phyloP scores from a whole-genome alignment of 2,797 vertebrate genomes.

The Ctenopoma kingsleyae region DNA sequence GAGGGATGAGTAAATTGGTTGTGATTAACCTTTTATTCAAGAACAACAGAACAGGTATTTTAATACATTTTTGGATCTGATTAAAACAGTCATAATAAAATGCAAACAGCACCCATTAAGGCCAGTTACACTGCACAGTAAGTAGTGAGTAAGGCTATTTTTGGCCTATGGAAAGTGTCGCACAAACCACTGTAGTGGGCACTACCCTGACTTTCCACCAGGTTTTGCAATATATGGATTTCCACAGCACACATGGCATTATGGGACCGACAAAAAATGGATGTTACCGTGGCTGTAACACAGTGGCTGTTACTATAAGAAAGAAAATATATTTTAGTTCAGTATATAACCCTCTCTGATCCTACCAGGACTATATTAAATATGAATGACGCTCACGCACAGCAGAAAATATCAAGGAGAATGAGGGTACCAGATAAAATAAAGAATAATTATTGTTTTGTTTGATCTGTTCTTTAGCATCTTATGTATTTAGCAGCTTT shows the following conservation, averaged over 20 bases:
- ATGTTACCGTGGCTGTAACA: neutral
- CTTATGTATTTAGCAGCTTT: neutral
- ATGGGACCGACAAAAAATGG: neutral
- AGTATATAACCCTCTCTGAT: neutral
- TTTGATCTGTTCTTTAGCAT: neutral
- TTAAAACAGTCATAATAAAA: constrained; percentile 48
- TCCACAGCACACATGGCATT: neutral
- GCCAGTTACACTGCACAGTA: constrained; percentile 5
- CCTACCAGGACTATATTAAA: neutral
- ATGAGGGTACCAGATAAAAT: neutral
- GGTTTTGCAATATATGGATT: constrained; percentile 9
- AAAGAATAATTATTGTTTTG: too few relatives aligned
- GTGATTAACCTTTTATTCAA: constrained; percentile 60
- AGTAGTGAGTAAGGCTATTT: neutral
- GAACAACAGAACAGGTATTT: constrained; percentile 46
- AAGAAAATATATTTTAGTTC: too few relatives aligned
- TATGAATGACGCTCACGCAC: neutral
- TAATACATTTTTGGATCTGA: constrained; percentile 7
- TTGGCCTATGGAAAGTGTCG: neutral
- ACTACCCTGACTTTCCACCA: neutral
- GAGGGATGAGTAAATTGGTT: constrained; percentile 53
- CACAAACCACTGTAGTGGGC: neutral
- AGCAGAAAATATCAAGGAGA: neutral
- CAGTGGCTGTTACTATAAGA: too few relatives aligned
- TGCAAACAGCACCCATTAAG: constrained; percentile 35